These are phyloP conservation scores for Athetis lepigone DNA, from an alignment of 2,888 invertebrate genomes.

Conservation along the genomic window DNA sequence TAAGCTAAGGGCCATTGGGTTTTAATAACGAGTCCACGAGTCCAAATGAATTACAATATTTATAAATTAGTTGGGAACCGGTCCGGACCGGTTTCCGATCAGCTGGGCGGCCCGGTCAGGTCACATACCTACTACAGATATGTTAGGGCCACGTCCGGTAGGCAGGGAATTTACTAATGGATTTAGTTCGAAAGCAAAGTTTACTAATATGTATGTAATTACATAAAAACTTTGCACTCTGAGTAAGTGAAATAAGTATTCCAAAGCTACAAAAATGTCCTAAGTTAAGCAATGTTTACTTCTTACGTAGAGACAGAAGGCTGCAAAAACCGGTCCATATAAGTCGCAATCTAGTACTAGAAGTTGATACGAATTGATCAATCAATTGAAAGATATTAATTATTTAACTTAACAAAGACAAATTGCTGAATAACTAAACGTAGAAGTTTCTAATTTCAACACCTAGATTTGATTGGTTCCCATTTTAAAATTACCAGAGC, in stretches of 20 bases:
- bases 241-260: too few relatives aligned
- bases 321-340: too few relatives aligned
- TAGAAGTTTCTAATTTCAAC: background rate
- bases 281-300: too few relatives aligned
- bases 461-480: background rate
- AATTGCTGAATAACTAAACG: constrained; percentile 1
- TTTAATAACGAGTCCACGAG: constrained; percentile 60
- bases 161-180: background rate
- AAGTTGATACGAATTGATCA: background rate
- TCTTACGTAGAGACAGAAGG: too few relatives aligned
- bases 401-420: background rate
- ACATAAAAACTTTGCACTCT: background rate
- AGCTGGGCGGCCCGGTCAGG: constrained; percentile 56
- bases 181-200: constrained; percentile 4
- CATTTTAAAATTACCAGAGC: background rate
- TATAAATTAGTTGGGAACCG: constrained; percentile 61
- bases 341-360: too few relatives aligned
- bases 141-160: constrained; percentile 32
- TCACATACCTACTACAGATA: constrained; percentile 36
- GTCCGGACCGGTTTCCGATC: constrained; percentile 62
- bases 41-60: constrained; percentile 63
- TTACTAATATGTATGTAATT: too few relatives aligned
- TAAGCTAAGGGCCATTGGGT: constrained; percentile 38
- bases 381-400: background rate
- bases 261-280: too few relatives aligned